Percentiles rank a stretch among this genome's conserved stretches.
phyloP scores from a whole-genome alignment of 2,888 invertebrate genomes.

The Perizoma affinitatum region DNA sequence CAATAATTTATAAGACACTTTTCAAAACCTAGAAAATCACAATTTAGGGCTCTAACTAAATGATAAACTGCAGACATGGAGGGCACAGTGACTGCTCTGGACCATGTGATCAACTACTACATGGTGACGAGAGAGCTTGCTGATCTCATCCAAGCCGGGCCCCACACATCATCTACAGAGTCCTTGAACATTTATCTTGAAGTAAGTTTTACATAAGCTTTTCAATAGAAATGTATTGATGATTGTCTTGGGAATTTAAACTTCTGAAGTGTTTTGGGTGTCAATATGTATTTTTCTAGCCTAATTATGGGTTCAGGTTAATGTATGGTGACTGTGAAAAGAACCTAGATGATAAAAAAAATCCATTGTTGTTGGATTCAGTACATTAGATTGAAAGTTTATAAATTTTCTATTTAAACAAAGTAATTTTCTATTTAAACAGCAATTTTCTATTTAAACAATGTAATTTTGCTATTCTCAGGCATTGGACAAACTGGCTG shows the following conservation, averaged over 20 bases:
- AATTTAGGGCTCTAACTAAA: background rate
- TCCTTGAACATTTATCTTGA: constrained; percentile 78
- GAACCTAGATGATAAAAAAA: no score
- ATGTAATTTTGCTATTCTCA: constrained; percentile 74
- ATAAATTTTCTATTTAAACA: no score
- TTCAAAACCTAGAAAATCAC: background rate
- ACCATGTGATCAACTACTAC: constrained; percentile 97
- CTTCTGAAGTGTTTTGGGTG: no score
- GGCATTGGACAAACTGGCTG: constrained; percentile 92
- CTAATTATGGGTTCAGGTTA: no score
- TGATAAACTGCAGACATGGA: constrained; percentile 91
- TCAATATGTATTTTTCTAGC: no score
- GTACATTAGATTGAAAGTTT: no score
- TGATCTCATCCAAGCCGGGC: constrained; percentile 92
- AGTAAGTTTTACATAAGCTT: constrained; percentile 45
- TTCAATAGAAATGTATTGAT: no score
- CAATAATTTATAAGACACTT: no score
- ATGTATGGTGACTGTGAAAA: no score
- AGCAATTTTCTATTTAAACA: constrained; percentile 43
- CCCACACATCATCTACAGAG: constrained; percentile 86
- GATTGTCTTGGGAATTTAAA: no score
- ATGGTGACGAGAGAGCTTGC: constrained; percentile 97
- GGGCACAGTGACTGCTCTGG: constrained; percentile 92
- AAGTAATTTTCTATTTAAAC: no score
- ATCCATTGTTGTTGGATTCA: no score